Percentiles rank a stretch among this genome's conserved stretches.
Evolutionary conservation across 2,888 invertebrate species (phyloP).

Genomic region (Mayetiola destructor): DNA sequence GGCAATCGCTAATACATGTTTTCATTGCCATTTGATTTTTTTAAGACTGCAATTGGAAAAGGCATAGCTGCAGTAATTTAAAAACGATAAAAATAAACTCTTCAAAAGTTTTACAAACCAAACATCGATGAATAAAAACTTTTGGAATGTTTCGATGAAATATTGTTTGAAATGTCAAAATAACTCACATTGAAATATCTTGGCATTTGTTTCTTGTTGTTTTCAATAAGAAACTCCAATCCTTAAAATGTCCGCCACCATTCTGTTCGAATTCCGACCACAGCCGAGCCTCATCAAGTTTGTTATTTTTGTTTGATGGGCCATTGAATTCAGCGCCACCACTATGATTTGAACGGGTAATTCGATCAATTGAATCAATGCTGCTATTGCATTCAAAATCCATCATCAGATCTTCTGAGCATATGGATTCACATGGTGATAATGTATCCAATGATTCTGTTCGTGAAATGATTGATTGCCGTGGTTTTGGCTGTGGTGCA

Average conservation of each 20-base stretch:
- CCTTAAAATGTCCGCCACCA: conserved; percentile 40
- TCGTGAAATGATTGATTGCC: conserved; percentile 38
- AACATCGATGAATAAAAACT: too few species aligned
- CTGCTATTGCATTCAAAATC: conserved; percentile 52
- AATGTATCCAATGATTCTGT: conserved; percentile 65
- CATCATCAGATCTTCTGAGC: conserved; percentile 77
- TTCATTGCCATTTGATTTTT: too few species aligned
- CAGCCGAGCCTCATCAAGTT: conserved; percentile 39
- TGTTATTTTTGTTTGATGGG: conserved; percentile 20
- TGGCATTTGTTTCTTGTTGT: conserved; percentile 25
- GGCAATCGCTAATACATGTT: too few species aligned
- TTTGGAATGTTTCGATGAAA: too few species aligned
- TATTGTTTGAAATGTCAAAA: too few species aligned
- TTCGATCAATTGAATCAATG: conserved; percentile 32
- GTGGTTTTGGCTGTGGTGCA: conserved; percentile 30
- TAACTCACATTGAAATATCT: conserved; percentile 29
- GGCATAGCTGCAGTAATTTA: too few species aligned
- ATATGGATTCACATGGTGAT: conserved; percentile 69
- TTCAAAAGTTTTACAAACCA: too few species aligned
- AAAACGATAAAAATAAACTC: too few species aligned
- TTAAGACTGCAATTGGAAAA: too few species aligned
- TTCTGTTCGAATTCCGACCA: conserved; percentile 38
- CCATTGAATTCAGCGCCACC: conserved; percentile 26
- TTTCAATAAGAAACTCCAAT: conserved; percentile 39
- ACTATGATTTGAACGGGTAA: conserved; percentile 29